These are phyloP conservation scores for Heterochromis multidens DNA, from an alignment of 2,113 vertebrate genomes.

Conservation along the genomic window DNA sequence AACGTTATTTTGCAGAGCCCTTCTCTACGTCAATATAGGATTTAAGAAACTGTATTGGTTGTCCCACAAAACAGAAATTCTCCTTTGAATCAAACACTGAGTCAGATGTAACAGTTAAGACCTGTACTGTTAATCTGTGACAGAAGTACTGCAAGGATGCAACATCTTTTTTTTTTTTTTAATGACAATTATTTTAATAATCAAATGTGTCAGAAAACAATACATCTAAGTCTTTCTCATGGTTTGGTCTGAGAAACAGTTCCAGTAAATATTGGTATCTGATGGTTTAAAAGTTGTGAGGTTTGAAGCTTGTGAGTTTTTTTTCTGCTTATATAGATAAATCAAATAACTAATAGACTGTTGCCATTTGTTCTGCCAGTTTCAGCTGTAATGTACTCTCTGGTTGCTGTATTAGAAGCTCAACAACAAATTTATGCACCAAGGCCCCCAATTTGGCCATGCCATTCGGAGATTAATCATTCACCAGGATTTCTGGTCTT, in stretches of 20 bases:
- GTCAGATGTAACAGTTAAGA: background rate
- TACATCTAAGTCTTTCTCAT: background rate
- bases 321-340: background rate
- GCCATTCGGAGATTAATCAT: background rate
- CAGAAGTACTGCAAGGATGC: background rate
- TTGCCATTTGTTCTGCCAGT: background rate
- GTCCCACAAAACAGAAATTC: background rate
- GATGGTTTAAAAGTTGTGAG: background rate
- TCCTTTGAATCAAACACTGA: background rate
- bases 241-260: background rate
- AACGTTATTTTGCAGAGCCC: no score
- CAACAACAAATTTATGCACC: background rate
- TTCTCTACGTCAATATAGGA: background rate
- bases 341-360: background rate
- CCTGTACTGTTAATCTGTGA: background rate
- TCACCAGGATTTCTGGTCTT: background rate
- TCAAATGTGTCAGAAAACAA: background rate
- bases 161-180: background rate
- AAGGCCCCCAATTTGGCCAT: background rate
- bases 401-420: background rate
- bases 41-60: background rate
- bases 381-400: background rate
- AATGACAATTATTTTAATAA: accelerated
- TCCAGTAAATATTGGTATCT: background rate
- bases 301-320: background rate